phyloP scores from a whole-genome alignment of 2,113 vertebrate species.

The Laticauda laticaudata region DNA sequence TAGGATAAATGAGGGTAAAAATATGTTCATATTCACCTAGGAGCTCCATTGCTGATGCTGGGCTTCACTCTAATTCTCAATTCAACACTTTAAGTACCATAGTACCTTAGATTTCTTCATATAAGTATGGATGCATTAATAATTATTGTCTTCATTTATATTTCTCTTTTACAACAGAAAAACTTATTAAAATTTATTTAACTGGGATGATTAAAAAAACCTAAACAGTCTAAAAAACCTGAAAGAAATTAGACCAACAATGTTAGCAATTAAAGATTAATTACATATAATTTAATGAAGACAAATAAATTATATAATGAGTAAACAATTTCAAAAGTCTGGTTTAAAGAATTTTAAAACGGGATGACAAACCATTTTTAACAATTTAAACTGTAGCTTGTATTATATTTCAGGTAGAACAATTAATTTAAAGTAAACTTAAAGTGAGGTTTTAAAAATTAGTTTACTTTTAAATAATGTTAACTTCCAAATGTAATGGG shows the following conservation, averaged over 20 bases:
- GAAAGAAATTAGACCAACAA: neutral
- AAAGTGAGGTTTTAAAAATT: neutral
- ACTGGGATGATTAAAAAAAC: neutral
- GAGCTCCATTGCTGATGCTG: neutral
- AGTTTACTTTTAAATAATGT: neutral
- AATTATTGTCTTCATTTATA: neutral
- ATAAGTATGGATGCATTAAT: neutral
- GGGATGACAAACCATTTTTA: neutral
- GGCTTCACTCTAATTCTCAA: neutral
- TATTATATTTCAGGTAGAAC: neutral
- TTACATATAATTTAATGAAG: neutral
- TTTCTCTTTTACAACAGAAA: neutral
- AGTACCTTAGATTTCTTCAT: neutral
- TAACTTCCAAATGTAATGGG: neutral
- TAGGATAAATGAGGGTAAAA: neutral
- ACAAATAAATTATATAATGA: neutral
- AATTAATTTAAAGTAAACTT: slow-evolving; percentile 7
- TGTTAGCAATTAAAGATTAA: neutral
- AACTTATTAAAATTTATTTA: neutral
- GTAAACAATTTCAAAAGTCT: neutral
- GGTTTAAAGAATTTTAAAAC: neutral
- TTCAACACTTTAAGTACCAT: neutral
- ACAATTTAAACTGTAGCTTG: neutral
- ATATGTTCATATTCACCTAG: neutral
- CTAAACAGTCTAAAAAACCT: neutral